phyloP scores from a whole-genome alignment of 2,113 vertebrate species.

The Dromiciops gliroides region DNA sequence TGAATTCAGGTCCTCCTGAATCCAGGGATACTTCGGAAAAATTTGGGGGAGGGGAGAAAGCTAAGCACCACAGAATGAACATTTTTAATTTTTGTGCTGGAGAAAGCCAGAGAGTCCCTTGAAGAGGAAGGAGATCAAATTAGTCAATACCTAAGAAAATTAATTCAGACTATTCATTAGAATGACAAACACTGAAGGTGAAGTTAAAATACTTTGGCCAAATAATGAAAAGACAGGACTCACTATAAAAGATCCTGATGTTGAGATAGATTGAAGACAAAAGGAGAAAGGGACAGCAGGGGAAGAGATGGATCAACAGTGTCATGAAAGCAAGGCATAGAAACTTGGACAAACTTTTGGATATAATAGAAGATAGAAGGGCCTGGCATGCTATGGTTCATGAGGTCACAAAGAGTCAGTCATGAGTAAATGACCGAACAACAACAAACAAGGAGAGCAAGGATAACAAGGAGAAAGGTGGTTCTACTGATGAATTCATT shows the following conservation, averaged over 20 bases:
- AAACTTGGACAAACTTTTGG: background rate
- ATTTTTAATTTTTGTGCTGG: background rate
- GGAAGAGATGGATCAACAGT: background rate
- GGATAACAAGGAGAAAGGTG: background rate
- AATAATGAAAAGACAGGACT: background rate
- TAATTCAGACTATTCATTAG: background rate
- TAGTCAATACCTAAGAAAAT: background rate
- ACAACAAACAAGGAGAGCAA: too few relatives aligned
- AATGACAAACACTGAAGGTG: background rate
- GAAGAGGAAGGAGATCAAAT: background rate
- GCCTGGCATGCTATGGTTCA: rapidly evolving
- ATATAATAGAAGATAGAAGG: background rate
- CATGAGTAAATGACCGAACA: background rate
- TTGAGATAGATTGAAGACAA: background rate
- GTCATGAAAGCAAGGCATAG: background rate
- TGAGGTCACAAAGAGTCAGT: background rate
- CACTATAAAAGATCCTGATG: background rate
- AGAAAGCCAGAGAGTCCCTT: background rate
- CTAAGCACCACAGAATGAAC: background rate
- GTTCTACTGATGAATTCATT: background rate
- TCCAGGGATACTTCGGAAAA: too few relatives aligned
- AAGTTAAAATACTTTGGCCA: background rate
- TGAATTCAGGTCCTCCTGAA: too few relatives aligned
- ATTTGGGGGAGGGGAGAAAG: too few relatives aligned
- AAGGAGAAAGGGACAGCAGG: background rate